Conservation (phyloP, 2,797 vertebrate species). For the Xenops minutus region DNA sequence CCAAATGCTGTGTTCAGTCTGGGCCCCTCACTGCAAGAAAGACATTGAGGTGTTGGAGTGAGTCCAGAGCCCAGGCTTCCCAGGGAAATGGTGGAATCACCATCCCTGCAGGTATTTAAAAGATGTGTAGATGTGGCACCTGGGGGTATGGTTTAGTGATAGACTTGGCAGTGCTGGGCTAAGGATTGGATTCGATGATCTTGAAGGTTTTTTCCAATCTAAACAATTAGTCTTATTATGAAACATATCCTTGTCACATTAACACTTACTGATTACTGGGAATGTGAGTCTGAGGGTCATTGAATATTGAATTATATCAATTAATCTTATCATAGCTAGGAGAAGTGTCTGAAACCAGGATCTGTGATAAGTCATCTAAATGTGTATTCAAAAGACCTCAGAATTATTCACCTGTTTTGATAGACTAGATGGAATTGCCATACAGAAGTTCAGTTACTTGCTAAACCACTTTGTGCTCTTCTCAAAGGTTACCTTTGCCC, state of each 20-base stretch:
- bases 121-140: background rate
- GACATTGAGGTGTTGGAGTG: fast-evolving
- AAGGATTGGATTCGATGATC: too few species aligned
- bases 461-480: background rate
- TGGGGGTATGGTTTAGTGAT: background rate
- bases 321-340: background rate
- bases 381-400: background rate
- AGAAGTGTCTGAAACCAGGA: background rate
- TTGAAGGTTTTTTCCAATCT: background rate
- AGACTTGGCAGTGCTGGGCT: background rate
- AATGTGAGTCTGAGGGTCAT: background rate
- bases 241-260: background rate
- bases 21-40: fast-evolving
- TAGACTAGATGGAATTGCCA: background rate
- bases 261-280: background rate
- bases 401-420: background rate
- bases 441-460: background rate
- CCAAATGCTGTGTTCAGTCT: background rate
- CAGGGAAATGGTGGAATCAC: background rate
- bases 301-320: background rate
- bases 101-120: background rate
- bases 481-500: background rate
- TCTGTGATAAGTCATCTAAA: background rate
- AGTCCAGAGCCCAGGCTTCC: background rate
- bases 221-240: background rate